phyloP scores from a whole-genome alignment of 2,113 vertebrate species.

The Mionectes macconnelli region DNA sequence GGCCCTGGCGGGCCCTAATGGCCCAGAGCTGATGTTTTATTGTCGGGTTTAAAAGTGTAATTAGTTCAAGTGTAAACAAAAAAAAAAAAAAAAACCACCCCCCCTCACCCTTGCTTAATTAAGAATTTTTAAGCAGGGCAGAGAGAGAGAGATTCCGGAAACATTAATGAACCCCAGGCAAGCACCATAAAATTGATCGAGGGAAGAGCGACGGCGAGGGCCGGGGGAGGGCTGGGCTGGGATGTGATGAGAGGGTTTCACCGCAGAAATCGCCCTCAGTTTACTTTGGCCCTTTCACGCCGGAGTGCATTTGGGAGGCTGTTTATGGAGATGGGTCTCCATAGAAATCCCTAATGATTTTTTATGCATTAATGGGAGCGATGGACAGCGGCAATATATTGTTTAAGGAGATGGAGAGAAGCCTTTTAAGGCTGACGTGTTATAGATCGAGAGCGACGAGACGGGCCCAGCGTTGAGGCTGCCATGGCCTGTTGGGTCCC shows the following conservation, averaged over 20 bases:
- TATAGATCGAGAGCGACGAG: constrained; percentile 50
- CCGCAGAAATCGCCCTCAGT: constrained; percentile 37
- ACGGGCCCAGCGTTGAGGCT: not conserved
- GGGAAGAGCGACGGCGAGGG: constrained; percentile 56
- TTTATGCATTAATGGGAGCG: constrained; percentile 72
- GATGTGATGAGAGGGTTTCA: not conserved
- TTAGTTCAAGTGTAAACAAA: constrained; percentile 90
- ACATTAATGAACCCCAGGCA: constrained; percentile 75
- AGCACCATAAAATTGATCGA: constrained; percentile 83
- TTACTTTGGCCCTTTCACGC: constrained; percentile 20
- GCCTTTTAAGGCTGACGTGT: constrained; percentile 61
- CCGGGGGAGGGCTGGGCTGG: constrained; percentile 38
- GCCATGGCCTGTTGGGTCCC: not conserved
- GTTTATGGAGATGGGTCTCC: constrained; percentile 68
- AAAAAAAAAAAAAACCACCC: constrained; percentile 23
- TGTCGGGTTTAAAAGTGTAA: constrained; percentile 88
- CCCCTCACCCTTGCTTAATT: constrained; percentile 79
- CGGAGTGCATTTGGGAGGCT: constrained; percentile 59
- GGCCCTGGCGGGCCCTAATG: constrained; percentile 75
- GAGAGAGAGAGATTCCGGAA: constrained; percentile 76
- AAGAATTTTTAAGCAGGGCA: constrained; percentile 88
- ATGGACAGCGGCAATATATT: constrained; percentile 35
- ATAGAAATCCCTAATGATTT: constrained; percentile 73
- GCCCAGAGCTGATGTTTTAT: constrained; percentile 84
- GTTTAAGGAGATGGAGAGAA: constrained; percentile 61